Evolutionary conservation across 2,888 invertebrate species (phyloP).

Genomic region (Heteromurus nitidus): DNA sequence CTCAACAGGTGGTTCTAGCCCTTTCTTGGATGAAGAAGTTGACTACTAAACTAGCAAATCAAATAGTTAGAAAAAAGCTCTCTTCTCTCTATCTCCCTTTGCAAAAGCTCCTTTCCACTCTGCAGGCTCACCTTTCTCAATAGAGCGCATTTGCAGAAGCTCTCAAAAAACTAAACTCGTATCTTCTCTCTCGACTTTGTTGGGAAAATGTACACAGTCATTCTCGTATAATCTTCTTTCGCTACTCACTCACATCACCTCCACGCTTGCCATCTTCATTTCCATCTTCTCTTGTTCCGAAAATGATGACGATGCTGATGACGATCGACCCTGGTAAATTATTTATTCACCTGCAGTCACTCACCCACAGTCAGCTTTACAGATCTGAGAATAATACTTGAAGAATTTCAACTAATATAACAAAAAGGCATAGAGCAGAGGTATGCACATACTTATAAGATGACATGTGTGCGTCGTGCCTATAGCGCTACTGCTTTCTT

Average conservation of each 20-base stretch:
- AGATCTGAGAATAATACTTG: slow-evolving; percentile 12
- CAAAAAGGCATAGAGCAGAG: neutral
- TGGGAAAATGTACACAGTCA: slow-evolving; percentile 46
- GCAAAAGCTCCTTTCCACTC: neutral
- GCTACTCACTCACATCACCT: no score
- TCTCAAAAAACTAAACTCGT: no score
- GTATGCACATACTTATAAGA: slow-evolving; percentile 11
- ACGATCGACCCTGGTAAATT: slow-evolving; percentile 41
- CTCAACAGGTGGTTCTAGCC: slow-evolving; percentile 73
- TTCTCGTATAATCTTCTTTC: slow-evolving; percentile 24
- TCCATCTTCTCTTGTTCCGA: slow-evolving; percentile 42
- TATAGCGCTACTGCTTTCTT: neutral
- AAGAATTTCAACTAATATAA: slow-evolving; percentile 20
- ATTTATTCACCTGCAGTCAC: slow-evolving; percentile 36
- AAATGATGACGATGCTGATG: slow-evolving; percentile 26
- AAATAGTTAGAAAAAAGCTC: slow-evolving; percentile 18
- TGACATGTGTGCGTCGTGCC: no score
- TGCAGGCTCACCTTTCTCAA: neutral
- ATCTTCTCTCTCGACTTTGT: no score
- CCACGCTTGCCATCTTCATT: slow-evolving; percentile 56
- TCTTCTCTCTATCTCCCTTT: neutral
- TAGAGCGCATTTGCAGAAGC: slow-evolving; percentile 26
- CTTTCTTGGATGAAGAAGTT: slow-evolving; percentile 29
- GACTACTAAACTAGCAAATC: slow-evolving; percentile 30
- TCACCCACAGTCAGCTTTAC: no score